phyloP scores from a whole-genome alignment of 2,888 invertebrate species.

The Chrysopilus asiliformis region DNA sequence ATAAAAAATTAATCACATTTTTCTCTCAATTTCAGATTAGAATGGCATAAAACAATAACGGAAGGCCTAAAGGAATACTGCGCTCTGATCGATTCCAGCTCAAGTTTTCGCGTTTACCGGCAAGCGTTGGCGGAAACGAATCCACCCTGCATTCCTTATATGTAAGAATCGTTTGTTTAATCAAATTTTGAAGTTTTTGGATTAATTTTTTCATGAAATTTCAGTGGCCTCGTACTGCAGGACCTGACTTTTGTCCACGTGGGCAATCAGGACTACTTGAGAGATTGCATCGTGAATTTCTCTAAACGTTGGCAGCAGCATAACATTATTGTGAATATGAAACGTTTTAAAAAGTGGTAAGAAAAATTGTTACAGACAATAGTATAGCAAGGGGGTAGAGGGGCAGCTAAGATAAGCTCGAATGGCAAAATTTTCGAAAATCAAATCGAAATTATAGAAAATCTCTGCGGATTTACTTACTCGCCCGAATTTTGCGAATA shows the following conservation, averaged over 20 bases:
- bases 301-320: conserved; percentile 98
- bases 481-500: no score
- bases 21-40: conserved; percentile 49
- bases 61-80: conserved; percentile 91
- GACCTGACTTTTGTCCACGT: conserved; percentile 98
- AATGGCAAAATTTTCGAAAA: no score
- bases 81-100: conserved; percentile 93
- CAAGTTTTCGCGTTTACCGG: conserved; percentile 93
- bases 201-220: conserved; percentile 19
- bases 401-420: no score
- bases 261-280: conserved; percentile 83
- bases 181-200: conserved; percentile 8
- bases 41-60: conserved; percentile 83
- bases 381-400: no score
- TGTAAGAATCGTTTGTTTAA: conserved; percentile 50
- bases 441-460: no score
- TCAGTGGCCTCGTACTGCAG: conserved; percentile 91
- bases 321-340: conserved; percentile 96
- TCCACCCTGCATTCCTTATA: conserved; percentile 98
- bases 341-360: conserved; percentile 92
- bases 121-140: conserved; percentile 87
- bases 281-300: conserved; percentile 83
- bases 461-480: no score
- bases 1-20: not conserved
- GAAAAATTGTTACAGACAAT: no score